Base-by-base conservation (phyloP, 1,140 invertebrate genomes). In the Bombus ignitus region DNA sequence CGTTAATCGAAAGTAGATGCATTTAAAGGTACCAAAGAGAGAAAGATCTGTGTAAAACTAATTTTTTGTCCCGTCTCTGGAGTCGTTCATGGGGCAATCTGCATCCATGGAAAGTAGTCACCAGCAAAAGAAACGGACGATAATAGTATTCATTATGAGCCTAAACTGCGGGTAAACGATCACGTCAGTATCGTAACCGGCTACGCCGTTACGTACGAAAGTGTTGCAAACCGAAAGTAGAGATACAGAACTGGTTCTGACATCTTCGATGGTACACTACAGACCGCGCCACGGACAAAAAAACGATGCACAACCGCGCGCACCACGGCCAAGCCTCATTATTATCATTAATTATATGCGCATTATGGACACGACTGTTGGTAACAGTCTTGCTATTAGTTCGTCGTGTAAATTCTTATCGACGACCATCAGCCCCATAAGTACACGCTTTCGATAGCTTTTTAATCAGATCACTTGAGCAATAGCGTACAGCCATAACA, bases 271-370 rank as follows among this genome's bases (percentile, higher is more conserved):
- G 80, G 87, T 90, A 86, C 89, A 90, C 90, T 90, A 90, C 77
- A 78, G 88, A 37, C 74, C 81, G 62, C 71, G 80, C 75, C 75
- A 44, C 77, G 57, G 42, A 85, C 88, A 90, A 90, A 90, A 90
- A 90, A 90, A 42, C 88, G 65, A 78, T 37, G 39, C 66, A 42
- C 32, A 18, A 74, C 74, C 32, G 71, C 76, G 73, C 73, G 65
- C 74, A 79, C 89, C 59, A 59, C 73, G 82, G 70, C 80, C 71
- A 44, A 76, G 65, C 83, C 72, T 73, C 89, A 84, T 88, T 90
- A 90, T 90, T 90, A 90, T 90, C 89, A 90, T 90, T 90, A 90
- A 90, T 90, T 90, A 90, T 90, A 86, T 80, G 89, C 83, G 89
- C 83, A 88, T 90, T 90, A 90, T 73, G 78, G 72, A 37, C 89